Conservation (phyloP, 2,113 vertebrate genomes). For the Shinisaurus crocodilurus region DNA sequence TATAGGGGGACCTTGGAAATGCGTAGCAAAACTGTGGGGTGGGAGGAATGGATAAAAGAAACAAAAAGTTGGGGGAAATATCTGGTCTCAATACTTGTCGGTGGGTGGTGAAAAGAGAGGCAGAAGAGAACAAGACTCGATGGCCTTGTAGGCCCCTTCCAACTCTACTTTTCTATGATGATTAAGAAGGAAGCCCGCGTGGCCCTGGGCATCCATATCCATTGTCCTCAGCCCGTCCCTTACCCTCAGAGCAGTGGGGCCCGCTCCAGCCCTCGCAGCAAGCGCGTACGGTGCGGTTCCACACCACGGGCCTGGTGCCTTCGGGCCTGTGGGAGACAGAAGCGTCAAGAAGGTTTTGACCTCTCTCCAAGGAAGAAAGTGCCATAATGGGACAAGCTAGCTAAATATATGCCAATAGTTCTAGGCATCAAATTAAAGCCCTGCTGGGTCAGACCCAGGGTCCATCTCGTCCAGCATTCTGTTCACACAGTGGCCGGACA, state of each 20-base stretch:
- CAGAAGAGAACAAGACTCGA: too few species aligned
- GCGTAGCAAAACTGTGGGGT: not conserved
- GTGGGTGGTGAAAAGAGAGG: not conserved
- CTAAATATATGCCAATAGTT: not conserved
- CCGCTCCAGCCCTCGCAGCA: constrained; percentile 92
- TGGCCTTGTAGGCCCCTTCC: too few species aligned
- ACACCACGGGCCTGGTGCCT: constrained; percentile 64
- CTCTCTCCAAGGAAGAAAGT: rapidly evolving
- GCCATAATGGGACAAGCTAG: too few species aligned
- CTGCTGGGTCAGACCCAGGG: too few species aligned
- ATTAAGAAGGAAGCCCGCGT: rapidly evolving
- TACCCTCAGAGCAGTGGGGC: constrained; percentile 83
- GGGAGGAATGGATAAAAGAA: not conserved
- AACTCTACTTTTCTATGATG: too few species aligned
- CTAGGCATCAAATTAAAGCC: too few species aligned
- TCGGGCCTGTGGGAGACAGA: constrained; percentile 74
- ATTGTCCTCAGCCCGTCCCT: not conserved
- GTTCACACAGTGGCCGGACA: too few species aligned
- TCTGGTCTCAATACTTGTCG: not conserved
- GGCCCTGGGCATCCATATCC: not conserved
- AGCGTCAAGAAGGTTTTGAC: not conserved
- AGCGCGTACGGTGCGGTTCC: constrained; percentile 77
- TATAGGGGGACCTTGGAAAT: not conserved
- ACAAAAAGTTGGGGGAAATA: not conserved
- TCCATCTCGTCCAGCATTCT: too few species aligned